Base-by-base conservation (phyloP, 2,888 invertebrate genomes). In the Gortyna flavago region DNA sequence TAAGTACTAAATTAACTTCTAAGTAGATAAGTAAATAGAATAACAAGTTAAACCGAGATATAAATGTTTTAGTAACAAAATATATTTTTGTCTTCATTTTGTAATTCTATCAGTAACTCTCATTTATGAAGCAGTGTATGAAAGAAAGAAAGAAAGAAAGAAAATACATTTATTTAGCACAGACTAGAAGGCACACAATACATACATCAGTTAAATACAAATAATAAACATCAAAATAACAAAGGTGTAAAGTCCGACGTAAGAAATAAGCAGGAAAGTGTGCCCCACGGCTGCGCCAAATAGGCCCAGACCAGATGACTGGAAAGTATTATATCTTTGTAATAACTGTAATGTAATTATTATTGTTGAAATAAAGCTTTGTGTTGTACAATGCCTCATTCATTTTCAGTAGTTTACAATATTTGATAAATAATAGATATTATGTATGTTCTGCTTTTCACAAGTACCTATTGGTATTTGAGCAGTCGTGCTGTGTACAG, bases 361-460 rank as follows among this genome's bases (percentile, higher is more conserved):
- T 94, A 94, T 95, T 95, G 96, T 95, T 95, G 93, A 94, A 95
- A 93, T 94, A 95, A 94, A 94, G 91, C 90, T 93, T 93, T 93
- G 91, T 92, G 93, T 95, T 94, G 92, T 92, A 91, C 75, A 75
- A 57, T 77, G 73, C 44, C n/a, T 73, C 13, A 29, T 73, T 82
- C 29, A 57, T 82, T 81, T 35, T 41, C 6, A 13, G 13, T 18
- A 13, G 13, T 32, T 73, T 71, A 71, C 6, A 29, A 69, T 35
- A 9, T 66, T n/a, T 44, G 2, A 18, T 44, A 29, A 1, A 51
- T 25, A 9, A 35, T 35, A 35, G 35, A 3, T 35, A 35, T 21
- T 21, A 25, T 7, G 11, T 44, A 32, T 4, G 25, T 35, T 44
- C 29, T 57, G 38, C 9, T 25, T 44, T 41, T 41, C 9, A 61